Conservation (phyloP, 2,797 vertebrate genomes). For the Rhinogobio ventralis region DNA sequence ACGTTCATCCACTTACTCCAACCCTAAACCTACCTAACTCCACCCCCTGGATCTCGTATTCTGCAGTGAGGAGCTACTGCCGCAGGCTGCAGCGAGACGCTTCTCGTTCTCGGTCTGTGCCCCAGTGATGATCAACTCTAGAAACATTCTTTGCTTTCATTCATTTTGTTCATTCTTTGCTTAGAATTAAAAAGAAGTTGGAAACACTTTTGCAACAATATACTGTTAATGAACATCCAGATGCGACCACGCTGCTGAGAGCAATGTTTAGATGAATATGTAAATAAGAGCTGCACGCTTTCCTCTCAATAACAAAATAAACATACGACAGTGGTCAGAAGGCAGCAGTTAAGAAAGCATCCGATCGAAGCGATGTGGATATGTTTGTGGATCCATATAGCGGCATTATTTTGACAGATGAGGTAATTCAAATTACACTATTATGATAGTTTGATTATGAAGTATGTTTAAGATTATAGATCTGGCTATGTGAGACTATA, state of each 20-base stretch:
- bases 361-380: not conserved
- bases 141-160: too few relatives aligned
- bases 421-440: too few relatives aligned
- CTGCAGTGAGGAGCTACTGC: too few relatives aligned
- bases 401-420: not conserved
- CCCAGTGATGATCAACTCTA: too few relatives aligned
- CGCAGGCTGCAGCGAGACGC: too few relatives aligned
- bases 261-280: not conserved
- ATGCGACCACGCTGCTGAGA: too few relatives aligned
- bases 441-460: not conserved
- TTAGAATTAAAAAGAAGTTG: not conserved
- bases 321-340: not conserved
- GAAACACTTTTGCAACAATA: not conserved
- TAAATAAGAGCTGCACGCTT: not conserved
- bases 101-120: too few relatives aligned
- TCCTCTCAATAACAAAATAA: not conserved
- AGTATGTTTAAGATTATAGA: not conserved
- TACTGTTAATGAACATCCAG: too few relatives aligned
- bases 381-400: not conserved
- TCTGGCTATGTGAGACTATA: not conserved
- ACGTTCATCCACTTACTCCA: too few relatives aligned
- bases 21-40: too few relatives aligned
- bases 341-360: not conserved
- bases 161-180: too few relatives aligned
- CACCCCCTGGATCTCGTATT: too few relatives aligned